Evolutionary conservation across 2,113 vertebrate genomes (phyloP).

Genomic region (Myrmophylax atrothorax): DNA sequence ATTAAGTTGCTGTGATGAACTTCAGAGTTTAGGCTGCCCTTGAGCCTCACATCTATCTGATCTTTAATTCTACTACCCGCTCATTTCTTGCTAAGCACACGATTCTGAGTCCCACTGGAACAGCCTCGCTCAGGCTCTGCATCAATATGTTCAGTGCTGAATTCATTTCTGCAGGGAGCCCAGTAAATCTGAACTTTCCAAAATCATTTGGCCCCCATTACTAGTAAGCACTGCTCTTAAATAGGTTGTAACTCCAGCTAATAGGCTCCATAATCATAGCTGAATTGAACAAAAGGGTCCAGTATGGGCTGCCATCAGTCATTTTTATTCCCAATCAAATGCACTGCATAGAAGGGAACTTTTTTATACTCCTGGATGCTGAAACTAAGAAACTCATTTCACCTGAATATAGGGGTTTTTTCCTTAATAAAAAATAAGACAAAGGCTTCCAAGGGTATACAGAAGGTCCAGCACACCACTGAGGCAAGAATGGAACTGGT

Average conservation of each 20-base stretch:
- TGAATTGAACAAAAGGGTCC: conserved; percentile 78
- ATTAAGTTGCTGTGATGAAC: conserved; percentile 80
- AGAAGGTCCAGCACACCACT: not conserved
- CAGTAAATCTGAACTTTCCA: conserved; percentile 82
- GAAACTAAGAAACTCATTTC: conserved; percentile 59
- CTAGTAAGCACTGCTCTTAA: conserved; percentile 82
- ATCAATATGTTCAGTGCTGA: conserved; percentile 75
- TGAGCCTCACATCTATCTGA: conserved; percentile 73
- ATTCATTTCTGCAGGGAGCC: conserved; percentile 81
- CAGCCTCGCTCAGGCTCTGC: conserved; percentile 64
- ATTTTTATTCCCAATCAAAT: conserved; percentile 79
- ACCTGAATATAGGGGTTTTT: not conserved
- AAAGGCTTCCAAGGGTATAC: conserved; percentile 21
- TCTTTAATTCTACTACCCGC: conserved; percentile 72
- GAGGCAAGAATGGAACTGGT: not conserved
- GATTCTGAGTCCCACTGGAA: conserved; percentile 68
- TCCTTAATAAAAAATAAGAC: conserved; percentile 1
- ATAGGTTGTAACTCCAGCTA: conserved; percentile 82
- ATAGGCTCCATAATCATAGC: conserved; percentile 80
- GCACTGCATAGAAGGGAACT: conserved; percentile 61
- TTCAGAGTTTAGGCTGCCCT: conserved; percentile 76
- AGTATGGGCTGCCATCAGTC: conserved; percentile 72
- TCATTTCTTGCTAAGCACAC: conserved; percentile 75
- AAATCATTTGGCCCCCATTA: conserved; percentile 87
- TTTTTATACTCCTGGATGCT: conserved; percentile 54